Evolutionary conservation across 2,113 vertebrate genomes (phyloP).

Genomic region (Melanotaenia duboulayi): DNA sequence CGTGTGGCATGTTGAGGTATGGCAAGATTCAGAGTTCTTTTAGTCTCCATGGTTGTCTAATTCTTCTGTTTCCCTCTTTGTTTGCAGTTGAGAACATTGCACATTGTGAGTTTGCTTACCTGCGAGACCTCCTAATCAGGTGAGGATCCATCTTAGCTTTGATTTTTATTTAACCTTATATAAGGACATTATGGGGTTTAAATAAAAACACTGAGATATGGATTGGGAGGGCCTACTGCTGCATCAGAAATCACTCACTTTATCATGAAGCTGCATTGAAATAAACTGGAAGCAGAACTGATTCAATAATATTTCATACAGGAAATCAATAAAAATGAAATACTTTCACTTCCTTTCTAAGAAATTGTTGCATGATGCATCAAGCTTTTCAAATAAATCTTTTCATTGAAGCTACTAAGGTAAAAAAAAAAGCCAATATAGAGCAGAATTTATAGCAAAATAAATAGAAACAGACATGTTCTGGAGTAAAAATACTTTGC

Average conservation of each 20-base stretch:
- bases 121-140: constrained; percentile 99
- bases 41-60: background rate
- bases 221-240: background rate
- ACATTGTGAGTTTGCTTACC: constrained; percentile 98
- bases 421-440: background rate
- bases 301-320: constrained; percentile 10
- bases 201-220: background rate
- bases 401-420: background rate
- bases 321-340: constrained; percentile 38
- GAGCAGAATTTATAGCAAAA: background rate
- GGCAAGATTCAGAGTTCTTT: background rate
- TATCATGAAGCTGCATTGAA: constrained; percentile 4
- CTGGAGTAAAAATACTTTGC: background rate
- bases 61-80: constrained; percentile 16
- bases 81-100: constrained; percentile 94
- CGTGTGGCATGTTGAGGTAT: constrained; percentile 49
- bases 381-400: background rate
- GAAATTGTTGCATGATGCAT: background rate
- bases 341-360: constrained; percentile 3
- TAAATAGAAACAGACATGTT: background rate
- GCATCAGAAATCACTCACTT: constrained; percentile 2
- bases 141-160: constrained; percentile 55
- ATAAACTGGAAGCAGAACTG: constrained; percentile 23
- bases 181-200: background rate
- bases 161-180: background rate